A percentile compares a stretch with the other conserved stretches of the same genome.
Conservation (phyloP, 2,797 vertebrate genomes). For the Cyprinella venusta region DNA sequence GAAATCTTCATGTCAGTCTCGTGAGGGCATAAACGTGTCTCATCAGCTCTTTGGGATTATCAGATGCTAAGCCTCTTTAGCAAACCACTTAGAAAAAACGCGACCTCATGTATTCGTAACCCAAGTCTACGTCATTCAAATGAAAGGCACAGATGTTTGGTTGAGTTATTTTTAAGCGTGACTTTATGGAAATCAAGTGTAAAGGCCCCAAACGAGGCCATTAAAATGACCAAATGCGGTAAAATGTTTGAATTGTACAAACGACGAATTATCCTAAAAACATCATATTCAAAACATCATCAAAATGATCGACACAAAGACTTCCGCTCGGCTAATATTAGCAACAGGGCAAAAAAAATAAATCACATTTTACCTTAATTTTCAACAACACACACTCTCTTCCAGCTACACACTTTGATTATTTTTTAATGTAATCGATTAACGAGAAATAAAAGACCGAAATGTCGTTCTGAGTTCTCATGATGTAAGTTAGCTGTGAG, state of each 20-base stretch:
- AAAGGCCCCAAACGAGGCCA: not conserved
- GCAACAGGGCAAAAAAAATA: not conserved
- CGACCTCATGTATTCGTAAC: not conserved
- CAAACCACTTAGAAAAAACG: slow-evolving; percentile 18
- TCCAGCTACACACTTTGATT: not conserved
- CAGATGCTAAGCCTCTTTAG: slow-evolving; percentile 10
- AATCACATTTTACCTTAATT: not conserved
- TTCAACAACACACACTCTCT: not conserved
- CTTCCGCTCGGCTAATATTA: not conserved
- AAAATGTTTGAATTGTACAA: not conserved
- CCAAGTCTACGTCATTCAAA: not conserved
- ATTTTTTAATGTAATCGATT: not conserved
- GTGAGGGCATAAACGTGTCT: slow-evolving; percentile 17
- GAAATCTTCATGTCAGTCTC: slow-evolving; percentile 8
- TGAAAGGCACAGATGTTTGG: not conserved
- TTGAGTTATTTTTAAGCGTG: not conserved
- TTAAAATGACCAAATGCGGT: not conserved
- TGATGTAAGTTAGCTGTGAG: not conserved
- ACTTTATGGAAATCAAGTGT: slow-evolving; percentile 1
- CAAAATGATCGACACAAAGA: slow-evolving; percentile 8
- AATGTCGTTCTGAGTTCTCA: not conserved
- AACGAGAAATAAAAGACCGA: not conserved
- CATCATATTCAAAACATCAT: not conserved
- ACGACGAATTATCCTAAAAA: not conserved
- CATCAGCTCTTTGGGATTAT: slow-evolving; percentile 5